Evolutionary conservation across 2,888 invertebrate genomes (phyloP), one percentile per base, ranked within the genome.

Genomic region (Molorchus minor): DNA sequence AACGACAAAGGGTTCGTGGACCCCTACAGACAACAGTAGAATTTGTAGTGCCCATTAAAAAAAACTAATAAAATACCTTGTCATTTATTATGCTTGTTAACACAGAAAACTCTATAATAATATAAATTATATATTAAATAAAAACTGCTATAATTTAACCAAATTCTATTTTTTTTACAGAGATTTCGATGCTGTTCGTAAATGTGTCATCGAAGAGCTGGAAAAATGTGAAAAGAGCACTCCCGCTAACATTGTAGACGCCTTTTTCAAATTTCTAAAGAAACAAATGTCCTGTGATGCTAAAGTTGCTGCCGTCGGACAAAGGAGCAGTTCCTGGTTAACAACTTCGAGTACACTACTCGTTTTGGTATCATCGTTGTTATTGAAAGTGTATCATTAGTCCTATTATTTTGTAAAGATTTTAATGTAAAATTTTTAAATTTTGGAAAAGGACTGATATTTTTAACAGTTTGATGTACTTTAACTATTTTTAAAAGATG

Each of bases 181-280:
- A 2, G 86, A 87, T 61, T 84, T 85, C 68, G 82, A 82, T 30
- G 81, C 80, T 40, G 69, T 90, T 15, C 82, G 87, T 53, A 45
- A 69, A 0, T 91, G 91, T 71, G 76, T 87, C 0, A 88, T 89
- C 25, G 77, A 69, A 0, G 84, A 84, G 5, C 72, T 91, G 53
- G 90, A 90, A 72, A 82, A 81, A 3, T 93, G 93, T 72, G 75
- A 79, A 0, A 88, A 91, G 43, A 89, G 90, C 3, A 93, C 93
- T 0, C 91, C 93, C 0, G 88, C 87, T 21, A 93, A 93, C 79
- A 88, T 93, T 71, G 86, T 89, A 0, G 91, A 92, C 61, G 87
- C 92, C 0, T 83, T 93, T 55, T 88, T 93, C 74, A 87, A 85
- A 63, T 92, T 86, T 55, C 4, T 86, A 85, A 71, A 88, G 86